A percentile compares a stretch with the other conserved stretches of the same genome.
These are phyloP conservation scores for Caenorhabditis sp. DNA, from an alignment of 2,888 invertebrate species.

Conservation along the genomic window DNA sequence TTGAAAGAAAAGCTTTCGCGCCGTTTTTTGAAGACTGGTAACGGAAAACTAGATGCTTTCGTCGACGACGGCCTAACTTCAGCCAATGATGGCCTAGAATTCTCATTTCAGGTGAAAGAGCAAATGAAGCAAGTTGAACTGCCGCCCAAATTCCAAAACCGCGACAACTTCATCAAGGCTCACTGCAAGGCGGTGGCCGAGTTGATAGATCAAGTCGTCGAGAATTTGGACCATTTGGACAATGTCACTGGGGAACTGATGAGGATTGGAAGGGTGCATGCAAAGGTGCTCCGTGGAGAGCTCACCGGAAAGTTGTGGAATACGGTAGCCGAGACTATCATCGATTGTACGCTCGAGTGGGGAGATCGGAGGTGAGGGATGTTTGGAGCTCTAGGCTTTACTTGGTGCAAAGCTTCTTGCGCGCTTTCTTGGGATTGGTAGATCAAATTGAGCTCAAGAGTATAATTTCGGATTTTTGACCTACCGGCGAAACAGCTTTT, in stretches of 20 bases:
- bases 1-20: no score
- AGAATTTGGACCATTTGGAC: conserved; percentile 81
- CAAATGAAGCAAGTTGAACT: conserved; percentile 78
- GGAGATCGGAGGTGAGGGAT: conserved; percentile 78
- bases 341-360: conserved; percentile 83
- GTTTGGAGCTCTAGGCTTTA: neutral
- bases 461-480: no score
- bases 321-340: conserved; percentile 81
- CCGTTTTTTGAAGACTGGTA: no score
- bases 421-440: no score
- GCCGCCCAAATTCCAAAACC: conserved; percentile 79
- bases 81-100: neutral
- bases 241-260: conserved; percentile 76
- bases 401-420: neutral
- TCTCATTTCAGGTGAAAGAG: conserved; percentile 76
- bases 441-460: no score
- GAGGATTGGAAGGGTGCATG: conserved; percentile 79
- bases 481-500: no score
- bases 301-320: conserved; percentile 82
- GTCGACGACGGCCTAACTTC: neutral
- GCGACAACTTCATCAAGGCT: conserved; percentile 80
- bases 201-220: conserved; percentile 81
- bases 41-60: neutral
- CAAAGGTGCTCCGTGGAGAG: conserved; percentile 78
- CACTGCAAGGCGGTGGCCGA: conserved; percentile 81